Base-by-base conservation (phyloP, 2,797 vertebrate genomes). In the Leptodactylus fallax region DNA sequence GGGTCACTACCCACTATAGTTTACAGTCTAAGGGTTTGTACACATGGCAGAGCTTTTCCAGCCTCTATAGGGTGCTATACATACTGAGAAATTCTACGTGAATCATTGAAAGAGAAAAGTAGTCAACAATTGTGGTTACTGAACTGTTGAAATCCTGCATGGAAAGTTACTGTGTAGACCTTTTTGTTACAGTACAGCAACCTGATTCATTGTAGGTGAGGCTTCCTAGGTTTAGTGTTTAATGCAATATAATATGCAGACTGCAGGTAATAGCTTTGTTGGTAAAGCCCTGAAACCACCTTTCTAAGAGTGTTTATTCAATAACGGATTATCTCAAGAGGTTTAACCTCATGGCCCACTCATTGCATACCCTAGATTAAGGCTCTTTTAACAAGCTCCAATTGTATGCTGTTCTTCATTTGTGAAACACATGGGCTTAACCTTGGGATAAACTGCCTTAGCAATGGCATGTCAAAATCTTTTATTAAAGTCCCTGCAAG, bases 341-440 rank as follows among this genome's bases (percentile, higher is more conserved):
- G 21, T 88, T 88, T 79, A 84, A 84, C 61, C 74, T 25, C n/a
- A 16, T 83, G 36, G 36, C 72, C 53, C 65, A 61, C 67, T 77
- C 69, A 5, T 45, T 27, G 67, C 65, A 80, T 55, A 19, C 56
- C 74, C 67, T n/a, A 55, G 83, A 88, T 81, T 81, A 85, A 88
- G 78, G 25, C 81, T 51, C 83, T 81, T 88, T 88, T 85, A 88
- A 88, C 78, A 88, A 85, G 79, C 51, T 85, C 78, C 67, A 77
- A 76, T 85, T 88, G 87, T 85, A 72, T 72, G 55, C 79, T 49
- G 79, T 65, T 79, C 74, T 88, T 77, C 78, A 85, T 81, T 81
- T 81, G 83, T 85, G 67, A 85, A 85, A 83, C 58, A 88, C 81
- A 51, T 51, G 49, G 25, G 86, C 63, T 83, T 88, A 88, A 85